Evolutionary conservation across 64 coral and sea anemone genomes (phyloP).

Genomic region (Montipora foliosa): DNA sequence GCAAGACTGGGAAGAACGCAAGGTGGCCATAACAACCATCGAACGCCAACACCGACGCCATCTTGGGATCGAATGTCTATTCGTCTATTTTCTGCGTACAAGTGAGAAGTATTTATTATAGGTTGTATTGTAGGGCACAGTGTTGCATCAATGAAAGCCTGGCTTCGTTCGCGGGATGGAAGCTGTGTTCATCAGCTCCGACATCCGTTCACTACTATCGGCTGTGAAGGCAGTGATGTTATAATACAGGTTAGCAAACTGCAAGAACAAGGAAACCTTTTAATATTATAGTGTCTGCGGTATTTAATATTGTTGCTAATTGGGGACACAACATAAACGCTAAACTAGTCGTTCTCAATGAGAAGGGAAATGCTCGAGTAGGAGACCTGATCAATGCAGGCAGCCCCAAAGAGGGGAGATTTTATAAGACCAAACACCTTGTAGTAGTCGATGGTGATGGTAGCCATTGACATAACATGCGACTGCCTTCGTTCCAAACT

Average conservation of each 20-base stretch:
- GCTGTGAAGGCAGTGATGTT: constrained; percentile 72
- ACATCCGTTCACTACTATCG: constrained; percentile 54
- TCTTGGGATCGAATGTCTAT: constrained; percentile 42
- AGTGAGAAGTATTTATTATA: background rate
- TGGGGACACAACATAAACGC: no score
- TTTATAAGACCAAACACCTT: no score
- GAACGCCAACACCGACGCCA: constrained; percentile 34
- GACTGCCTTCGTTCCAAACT: no score
- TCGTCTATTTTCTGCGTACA: background rate
- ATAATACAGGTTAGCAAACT: constrained; percentile 31
- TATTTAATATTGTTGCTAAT: no score
- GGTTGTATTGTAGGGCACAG: background rate
- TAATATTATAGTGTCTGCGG: no score
- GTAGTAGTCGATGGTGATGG: no score
- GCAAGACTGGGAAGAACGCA: background rate
- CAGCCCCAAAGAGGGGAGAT: no score
- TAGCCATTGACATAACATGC: no score
- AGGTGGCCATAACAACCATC: constrained; percentile 24
- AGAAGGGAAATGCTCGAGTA: no score
- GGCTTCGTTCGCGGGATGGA: constrained; percentile 66
- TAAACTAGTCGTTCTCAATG: no score
- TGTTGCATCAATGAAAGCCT: constrained; percentile 59
- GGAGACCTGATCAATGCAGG: no score
- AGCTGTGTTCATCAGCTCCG: constrained; percentile 64
- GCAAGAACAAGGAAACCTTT: no score